A percentile compares a stretch with the other conserved stretches of the same genome.
Evolutionary conservation across 2,888 invertebrate species (phyloP).

Genomic region (Acanthosoma haemorrhoidale): DNA sequence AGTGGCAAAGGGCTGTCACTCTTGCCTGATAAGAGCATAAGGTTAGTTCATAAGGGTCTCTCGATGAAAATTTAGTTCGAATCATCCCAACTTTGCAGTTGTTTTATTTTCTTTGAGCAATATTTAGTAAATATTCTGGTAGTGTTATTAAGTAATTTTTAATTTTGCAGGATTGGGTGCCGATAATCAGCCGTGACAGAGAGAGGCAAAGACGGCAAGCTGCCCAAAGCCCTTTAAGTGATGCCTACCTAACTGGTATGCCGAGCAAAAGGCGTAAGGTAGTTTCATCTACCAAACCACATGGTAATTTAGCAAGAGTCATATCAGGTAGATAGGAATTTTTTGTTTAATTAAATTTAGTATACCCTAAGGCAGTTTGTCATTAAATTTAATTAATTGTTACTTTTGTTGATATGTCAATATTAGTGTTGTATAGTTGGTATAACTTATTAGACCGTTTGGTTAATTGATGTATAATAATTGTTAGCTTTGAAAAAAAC

Average conservation of each 20-base stretch:
- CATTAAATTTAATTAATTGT: no score
- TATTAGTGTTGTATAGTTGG: no score
- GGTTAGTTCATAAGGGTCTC: no score
- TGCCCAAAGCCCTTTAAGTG: slow-evolving; percentile 64
- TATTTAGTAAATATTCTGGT: not conserved
- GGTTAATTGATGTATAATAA: no score
- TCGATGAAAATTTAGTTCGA: not conserved
- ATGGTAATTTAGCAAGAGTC: slow-evolving; percentile 42
- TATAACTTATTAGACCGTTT: no score
- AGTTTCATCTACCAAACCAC: slow-evolving; percentile 48
- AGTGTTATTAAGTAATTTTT: not conserved
- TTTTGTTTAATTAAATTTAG: no score
- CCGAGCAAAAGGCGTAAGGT: slow-evolving; percentile 82
- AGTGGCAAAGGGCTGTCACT: no score
- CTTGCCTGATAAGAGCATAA: no score
- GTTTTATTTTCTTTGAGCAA: not conserved
- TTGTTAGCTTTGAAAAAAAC: no score
- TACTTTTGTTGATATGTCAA: no score
- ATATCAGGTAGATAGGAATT: slow-evolving; percentile 42
- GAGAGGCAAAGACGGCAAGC: slow-evolving; percentile 61
- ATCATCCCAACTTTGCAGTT: not conserved
- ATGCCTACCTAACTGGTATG: slow-evolving; percentile 85
- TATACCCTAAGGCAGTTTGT: no score
- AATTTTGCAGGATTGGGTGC: slow-evolving; percentile 70
- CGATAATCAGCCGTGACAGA: slow-evolving; percentile 76